Base-by-base conservation (phyloP, 2,797 vertebrate species). In the Parauchenoglanis ngamensis region DNA sequence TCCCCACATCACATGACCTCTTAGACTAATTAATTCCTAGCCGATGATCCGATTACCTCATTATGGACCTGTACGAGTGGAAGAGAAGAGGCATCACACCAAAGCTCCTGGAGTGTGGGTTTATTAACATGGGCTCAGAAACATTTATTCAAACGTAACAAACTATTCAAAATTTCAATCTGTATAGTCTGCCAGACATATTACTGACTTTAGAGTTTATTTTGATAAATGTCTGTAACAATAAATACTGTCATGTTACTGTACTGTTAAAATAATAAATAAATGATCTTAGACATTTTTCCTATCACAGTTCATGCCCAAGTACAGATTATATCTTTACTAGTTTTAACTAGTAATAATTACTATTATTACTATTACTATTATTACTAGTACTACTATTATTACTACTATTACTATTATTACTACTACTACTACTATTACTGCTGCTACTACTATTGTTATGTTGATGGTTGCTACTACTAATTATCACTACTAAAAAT, bases 1-100 rank as follows among this genome's bases (percentile, higher is more conserved):
- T 63, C 35, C 57, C 17, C 84, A n/a, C 54, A 68, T 57, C 85
- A 89, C 15, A 46, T 90, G 88, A 86, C 77, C 90, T 83, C 85
- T 84, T 89, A 86, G n/a, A 87, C 83, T 85, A 91, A 89, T 89
- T 89, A 80, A 84, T 80, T 80, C 87, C 57, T 21, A 31, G 77
- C 35, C 7, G 54, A 79, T 89, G 75, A 91, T 86, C 88, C 73
- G 75, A 88, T 88, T 88, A 83, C 61, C 88, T 90, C 75, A 86
- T 87, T 85, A 88, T 61, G n/a, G 77, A 89, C 86, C 72, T 44
- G 79, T 73, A 31, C 68, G 86, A 85, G 82, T 83, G 86, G 85
- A 85, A 21, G 73, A 82, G 57, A 31, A 6, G 67, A 67, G 59
- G 52, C 78, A 25, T 70, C 44, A 15, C 4, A 17, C 35, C 54